Base-by-base conservation (phyloP, 1,140 invertebrate species). In the Zaprionus gabonicus region DNA sequence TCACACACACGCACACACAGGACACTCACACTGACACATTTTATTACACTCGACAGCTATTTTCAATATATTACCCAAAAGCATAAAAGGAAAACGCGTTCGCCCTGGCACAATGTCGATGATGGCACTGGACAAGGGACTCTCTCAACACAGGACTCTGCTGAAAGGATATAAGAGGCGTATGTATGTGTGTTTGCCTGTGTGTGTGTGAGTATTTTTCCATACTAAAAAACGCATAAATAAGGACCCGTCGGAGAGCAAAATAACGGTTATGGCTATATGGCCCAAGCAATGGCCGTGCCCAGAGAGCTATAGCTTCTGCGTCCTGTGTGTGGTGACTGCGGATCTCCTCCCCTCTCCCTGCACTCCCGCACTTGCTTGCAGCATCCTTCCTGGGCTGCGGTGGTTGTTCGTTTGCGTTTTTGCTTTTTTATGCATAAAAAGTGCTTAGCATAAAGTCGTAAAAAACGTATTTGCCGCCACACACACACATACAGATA, bases 191-290 rank as follows among this genome's bases (percentile, higher is more conserved):
- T 31, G 23, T 23, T 12, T 65, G 25, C 17, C 3, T 3, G n/a
- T 20, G 55, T 65, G 58, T 67, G 6, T 72, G 9, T 71, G n/a
- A 58, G 17, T 67, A 53, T 69, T 44, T 88, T 88, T 81, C 85
- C 85, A 90, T 90, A 88, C 85, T 88, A 88, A 88, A 88, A 88
- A 88, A 88, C 85, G 85, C 85, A 88, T 90, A 88, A 88, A 88
- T 90, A 88, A 90, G 85, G 70, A 66, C 25, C 67, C 76, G 71
- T 71, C 76, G 60, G 78, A 83, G 81, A 76, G 85, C 69, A 81
- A 85, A 88, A 85, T 90, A 88, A 88, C 76, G 76, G 75, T 84
- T 90, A 88, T 78, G 71, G 76, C 67, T 75, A 36, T 70, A 70
- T 64, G 60, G 36, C 49, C 49, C 60, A 57, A 46, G 59, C 27